phyloP scores from a whole-genome alignment of 1,140 invertebrate species.

The Nylanderia fulva region DNA sequence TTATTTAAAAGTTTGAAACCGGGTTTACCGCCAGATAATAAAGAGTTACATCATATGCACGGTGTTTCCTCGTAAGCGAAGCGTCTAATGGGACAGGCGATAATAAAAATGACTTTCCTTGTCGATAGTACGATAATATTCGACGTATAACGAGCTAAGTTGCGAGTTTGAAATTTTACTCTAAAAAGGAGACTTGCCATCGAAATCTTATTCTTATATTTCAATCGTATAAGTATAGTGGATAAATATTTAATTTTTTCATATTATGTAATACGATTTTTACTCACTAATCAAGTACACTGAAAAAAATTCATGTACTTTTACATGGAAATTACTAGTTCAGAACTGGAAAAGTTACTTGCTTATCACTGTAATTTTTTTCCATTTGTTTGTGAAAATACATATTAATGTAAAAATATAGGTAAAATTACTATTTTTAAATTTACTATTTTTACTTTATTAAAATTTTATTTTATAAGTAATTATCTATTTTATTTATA shows the following conservation, averaged over 20 bases:
- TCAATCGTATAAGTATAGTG: neutral
- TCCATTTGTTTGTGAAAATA: no score
- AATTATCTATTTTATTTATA: no score
- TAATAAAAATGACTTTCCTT: constrained; percentile 21
- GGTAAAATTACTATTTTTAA: no score
- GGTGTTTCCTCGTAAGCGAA: constrained; percentile 21
- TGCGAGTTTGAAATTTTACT: neutral
- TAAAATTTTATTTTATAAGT: no score
- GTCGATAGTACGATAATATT: neutral
- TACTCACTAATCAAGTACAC: no score
- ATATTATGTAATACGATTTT: neutral
- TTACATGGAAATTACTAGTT: no score
- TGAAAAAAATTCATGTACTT: no score
- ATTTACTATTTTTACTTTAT: no score
- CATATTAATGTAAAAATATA: no score
- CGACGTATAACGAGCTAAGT: neutral
- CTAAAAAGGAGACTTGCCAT: neutral
- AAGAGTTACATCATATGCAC: constrained; percentile 53
- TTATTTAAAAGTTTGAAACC: constrained; percentile 64
- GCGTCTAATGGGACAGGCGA: constrained; percentile 42
- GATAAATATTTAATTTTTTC: neutral
- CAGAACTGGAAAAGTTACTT: no score
- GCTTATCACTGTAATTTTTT: no score
- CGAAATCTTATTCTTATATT: neutral
- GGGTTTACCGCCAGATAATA: constrained; percentile 67